Conservation (phyloP, 2,113 vertebrate species). For the Thymallus thymallus region DNA sequence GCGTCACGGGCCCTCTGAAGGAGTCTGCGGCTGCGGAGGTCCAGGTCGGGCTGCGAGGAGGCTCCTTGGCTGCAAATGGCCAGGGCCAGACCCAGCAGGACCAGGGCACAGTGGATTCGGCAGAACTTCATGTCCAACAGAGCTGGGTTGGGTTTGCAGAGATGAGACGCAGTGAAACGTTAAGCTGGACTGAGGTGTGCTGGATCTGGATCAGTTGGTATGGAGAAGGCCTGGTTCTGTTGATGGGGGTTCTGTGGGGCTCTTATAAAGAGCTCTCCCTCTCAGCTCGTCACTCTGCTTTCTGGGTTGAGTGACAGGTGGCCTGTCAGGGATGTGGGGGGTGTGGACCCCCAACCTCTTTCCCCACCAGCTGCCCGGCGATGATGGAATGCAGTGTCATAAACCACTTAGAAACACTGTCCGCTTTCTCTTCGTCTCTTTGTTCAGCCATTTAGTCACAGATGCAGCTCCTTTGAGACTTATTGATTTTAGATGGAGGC, state of each 20-base stretch:
- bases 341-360: no score
- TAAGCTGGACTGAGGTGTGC: constrained; percentile 6
- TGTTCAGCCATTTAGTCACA: constrained; percentile 34
- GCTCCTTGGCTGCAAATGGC: constrained; percentile 76
- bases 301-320: constrained; percentile 44
- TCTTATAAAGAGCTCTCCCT: constrained; percentile 55
- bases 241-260: constrained; percentile 4
- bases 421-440: not conserved
- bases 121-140: constrained; percentile 73
- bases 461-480: constrained; percentile 30
- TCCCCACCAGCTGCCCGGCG: constrained; percentile 26
- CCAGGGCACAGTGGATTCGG: constrained; percentile 80
- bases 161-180: not conserved
- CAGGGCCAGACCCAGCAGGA: constrained; percentile 79
- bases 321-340: not conserved
- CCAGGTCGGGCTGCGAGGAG: constrained; percentile 78
- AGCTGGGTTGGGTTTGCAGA: not conserved
- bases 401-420: constrained; percentile 17
- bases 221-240: constrained; percentile 14
- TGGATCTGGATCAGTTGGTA: constrained; percentile 23
- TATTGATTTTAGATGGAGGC: constrained; percentile 60
- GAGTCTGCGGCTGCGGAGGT: constrained; percentile 82
- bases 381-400: constrained; percentile 39
- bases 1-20: constrained; percentile 84
- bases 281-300: constrained; percentile 14